phyloP scores from a whole-genome alignment of 2,797 vertebrate genomes.

The Acanthiza pusilla region DNA sequence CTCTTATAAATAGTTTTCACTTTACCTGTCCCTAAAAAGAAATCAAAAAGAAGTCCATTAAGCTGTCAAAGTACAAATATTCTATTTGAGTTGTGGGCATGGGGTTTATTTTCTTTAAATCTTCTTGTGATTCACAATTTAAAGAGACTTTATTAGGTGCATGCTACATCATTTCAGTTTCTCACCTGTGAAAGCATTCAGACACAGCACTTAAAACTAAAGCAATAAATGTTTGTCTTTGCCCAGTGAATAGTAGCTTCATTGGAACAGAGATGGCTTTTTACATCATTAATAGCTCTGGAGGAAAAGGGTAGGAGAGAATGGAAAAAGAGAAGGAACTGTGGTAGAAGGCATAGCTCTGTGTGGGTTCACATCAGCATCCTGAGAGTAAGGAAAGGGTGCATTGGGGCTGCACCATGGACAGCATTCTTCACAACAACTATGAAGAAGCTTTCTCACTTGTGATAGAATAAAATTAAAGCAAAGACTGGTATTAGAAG shows the following conservation, averaged over 20 bases:
- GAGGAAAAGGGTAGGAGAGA: not conserved
- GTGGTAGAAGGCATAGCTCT: not conserved
- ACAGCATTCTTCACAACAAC: not conserved
- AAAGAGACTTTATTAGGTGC: not conserved
- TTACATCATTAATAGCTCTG: not conserved
- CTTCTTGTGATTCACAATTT: not conserved
- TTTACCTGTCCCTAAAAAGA: not conserved
- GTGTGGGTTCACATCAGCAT: not conserved
- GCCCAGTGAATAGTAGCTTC: not conserved
- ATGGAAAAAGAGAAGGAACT: not conserved
- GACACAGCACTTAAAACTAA: not conserved
- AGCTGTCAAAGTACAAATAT: not conserved
- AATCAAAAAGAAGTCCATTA: not conserved
- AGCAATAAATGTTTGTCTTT: not conserved
- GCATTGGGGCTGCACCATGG: not conserved
- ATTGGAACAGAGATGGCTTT: not conserved
- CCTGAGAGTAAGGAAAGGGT: not conserved
- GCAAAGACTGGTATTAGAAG: not conserved
- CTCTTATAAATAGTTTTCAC: not conserved
- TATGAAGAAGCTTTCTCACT: not conserved
- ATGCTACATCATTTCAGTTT: not conserved
- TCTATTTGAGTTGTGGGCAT: not conserved
- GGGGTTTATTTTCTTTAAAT: not conserved
- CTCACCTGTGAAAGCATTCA: not conserved
- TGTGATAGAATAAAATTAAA: not conserved